Conservation (phyloP, 2,797 vertebrate species). For the Aratinga solstitialis region DNA sequence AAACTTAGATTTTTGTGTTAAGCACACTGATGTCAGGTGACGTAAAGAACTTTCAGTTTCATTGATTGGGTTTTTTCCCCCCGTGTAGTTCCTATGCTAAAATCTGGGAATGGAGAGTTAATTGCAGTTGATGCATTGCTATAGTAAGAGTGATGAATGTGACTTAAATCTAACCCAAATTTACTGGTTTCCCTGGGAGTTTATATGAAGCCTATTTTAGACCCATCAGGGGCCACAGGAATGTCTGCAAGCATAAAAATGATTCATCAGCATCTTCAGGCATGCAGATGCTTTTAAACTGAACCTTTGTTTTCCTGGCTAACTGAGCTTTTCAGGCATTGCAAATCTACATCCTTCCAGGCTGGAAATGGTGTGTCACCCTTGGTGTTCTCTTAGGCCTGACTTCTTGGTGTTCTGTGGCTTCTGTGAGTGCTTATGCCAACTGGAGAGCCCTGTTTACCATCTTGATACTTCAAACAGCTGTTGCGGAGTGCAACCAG, state of each 20-base stretch:
- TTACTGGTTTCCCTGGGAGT: background rate
- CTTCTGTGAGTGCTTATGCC: background rate
- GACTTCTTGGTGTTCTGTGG: background rate
- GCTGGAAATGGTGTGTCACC: background rate
- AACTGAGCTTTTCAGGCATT: background rate
- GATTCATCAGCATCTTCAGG: background rate
- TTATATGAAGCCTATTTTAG: background rate
- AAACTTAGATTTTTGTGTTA: background rate
- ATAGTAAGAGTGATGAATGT: background rate
- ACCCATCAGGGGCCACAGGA: background rate
- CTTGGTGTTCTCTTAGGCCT: background rate
- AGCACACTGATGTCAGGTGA: background rate
- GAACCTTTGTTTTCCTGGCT: background rate
- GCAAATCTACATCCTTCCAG: background rate
- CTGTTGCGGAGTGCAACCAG: background rate
- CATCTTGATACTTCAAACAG: background rate
- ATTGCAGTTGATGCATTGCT: background rate
- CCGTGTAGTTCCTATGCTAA: background rate
- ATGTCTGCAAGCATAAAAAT: background rate
- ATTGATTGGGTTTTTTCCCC: fast-evolving
- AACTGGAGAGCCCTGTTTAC: background rate
- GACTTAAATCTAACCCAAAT: background rate
- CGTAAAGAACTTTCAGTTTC: background rate
- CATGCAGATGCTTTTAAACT: background rate
- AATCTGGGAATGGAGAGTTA: background rate